Evolutionary conservation across 2,888 invertebrate species (phyloP).

Genomic region (Muschampia plurimacula): DNA sequence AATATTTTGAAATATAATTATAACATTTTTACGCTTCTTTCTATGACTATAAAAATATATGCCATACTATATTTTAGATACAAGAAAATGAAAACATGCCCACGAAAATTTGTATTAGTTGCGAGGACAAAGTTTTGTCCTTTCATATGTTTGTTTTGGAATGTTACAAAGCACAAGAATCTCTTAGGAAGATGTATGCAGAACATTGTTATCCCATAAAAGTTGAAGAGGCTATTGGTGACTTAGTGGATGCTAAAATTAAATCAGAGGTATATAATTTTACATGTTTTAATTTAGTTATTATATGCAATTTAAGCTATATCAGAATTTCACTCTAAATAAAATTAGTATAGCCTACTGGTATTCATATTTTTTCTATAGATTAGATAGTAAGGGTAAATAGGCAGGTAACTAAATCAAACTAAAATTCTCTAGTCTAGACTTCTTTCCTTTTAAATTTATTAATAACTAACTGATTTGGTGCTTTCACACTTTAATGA

Average conservation of each 20-base stretch:
- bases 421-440: too few relatives aligned
- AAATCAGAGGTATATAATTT: conserved; percentile 64
- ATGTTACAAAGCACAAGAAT: conserved; percentile 74
- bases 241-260: conserved; percentile 53
- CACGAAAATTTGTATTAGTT: conserved; percentile 73
- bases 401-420: too few relatives aligned
- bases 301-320: not conserved
- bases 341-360: too few relatives aligned
- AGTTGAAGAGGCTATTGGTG: conserved; percentile 51
- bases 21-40: not conserved
- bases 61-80: conserved; percentile 57
- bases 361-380: too few relatives aligned
- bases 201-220: conserved; percentile 58
- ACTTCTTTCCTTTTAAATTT: too few relatives aligned
- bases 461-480: too few relatives aligned
- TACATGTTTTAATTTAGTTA: not conserved
- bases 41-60: not conserved
- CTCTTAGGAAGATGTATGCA: conserved; percentile 60
- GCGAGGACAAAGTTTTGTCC: conserved; percentile 79
- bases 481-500: too few relatives aligned
- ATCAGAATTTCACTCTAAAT: too few relatives aligned
- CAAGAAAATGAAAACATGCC: conserved; percentile 70
- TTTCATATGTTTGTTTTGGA: conserved; percentile 77
- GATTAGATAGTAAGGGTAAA: too few relatives aligned
- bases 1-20: not conserved